Evolutionary conservation across 2,113 vertebrate genomes (phyloP).

Genomic region (Anolis carolinensis): DNA sequence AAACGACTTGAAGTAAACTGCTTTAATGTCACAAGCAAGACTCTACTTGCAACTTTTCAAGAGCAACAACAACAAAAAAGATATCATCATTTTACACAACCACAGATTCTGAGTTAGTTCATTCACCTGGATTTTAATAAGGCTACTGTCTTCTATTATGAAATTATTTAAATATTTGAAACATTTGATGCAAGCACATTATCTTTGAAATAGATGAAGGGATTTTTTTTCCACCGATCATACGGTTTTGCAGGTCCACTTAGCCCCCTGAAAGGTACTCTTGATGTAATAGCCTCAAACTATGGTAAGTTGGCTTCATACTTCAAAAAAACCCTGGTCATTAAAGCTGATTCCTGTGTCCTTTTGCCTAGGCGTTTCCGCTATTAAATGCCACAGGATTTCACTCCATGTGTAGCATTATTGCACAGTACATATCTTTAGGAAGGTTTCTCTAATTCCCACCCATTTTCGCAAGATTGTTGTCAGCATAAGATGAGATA

Average conservation of each 20-base stretch:
- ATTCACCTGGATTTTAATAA: slow-evolving; percentile 24
- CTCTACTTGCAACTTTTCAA: neutral
- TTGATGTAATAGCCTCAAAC: neutral
- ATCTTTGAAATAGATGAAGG: neutral
- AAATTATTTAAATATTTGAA: neutral
- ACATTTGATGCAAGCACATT: neutral
- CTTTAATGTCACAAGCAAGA: slow-evolving; percentile 26
- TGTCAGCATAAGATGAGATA: neutral
- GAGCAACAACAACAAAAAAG: slow-evolving; percentile 9
- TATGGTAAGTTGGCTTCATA: neutral
- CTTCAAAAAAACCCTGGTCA: neutral
- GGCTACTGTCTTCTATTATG: neutral
- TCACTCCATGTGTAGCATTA: neutral
- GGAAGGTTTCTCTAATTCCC: neutral
- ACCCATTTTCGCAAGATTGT: neutral
- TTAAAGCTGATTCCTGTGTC: neutral
- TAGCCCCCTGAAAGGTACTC: neutral
- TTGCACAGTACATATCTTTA: neutral
- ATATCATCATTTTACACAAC: slow-evolving; percentile 24
- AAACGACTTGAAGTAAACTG: slow-evolving; percentile 15
- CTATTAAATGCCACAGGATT: neutral
- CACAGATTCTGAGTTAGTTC: neutral
- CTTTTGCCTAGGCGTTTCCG: neutral
- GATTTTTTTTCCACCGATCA: neutral
- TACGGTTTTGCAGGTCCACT: neutral